Percentiles rank a stretch among this genome's conserved stretches.
These are phyloP conservation scores for Catocala nupta DNA, from an alignment of 2,888 invertebrate genomes.

Conservation along the genomic window DNA sequence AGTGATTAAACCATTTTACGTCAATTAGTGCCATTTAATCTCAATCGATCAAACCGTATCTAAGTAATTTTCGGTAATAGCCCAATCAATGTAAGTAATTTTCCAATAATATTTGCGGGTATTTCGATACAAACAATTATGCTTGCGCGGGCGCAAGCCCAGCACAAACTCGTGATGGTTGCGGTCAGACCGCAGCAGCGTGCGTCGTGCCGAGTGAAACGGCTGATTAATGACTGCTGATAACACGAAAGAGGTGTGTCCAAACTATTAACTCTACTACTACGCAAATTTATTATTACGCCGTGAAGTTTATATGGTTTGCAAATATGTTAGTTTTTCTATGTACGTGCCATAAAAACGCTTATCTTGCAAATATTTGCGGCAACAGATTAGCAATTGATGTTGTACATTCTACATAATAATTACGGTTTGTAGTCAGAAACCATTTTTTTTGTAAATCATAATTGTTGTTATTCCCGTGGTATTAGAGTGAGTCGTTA, in stretches of 20 bases:
- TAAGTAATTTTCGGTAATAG: conserved; percentile 14
- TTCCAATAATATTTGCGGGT: conserved; percentile 11
- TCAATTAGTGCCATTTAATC: conserved; percentile 17
- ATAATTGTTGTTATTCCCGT: conserved; percentile 7
- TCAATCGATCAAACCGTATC: conserved; percentile 15
- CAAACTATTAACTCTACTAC: conserved; percentile 23
- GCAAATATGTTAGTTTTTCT: conserved; percentile 16
- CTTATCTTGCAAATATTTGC: conserved; percentile 18
- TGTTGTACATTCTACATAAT: conserved; percentile 2
- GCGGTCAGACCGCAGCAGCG: conserved; percentile 26
- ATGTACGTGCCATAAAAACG: conserved; percentile 23
- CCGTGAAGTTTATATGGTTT: conserved; percentile 15
- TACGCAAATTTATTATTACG: conserved; percentile 19
- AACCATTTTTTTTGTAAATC: too few relatives aligned
- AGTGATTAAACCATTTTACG: conserved; percentile 21
- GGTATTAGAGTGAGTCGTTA: conserved; percentile 37
- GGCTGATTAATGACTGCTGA: conserved; percentile 48
- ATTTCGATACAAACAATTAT: conserved; percentile 32
- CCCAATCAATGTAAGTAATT: conserved; percentile 17
- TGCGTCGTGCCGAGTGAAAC: conserved; percentile 31
- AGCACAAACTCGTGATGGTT: conserved; percentile 39
- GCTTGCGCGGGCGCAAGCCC: conserved; percentile 25
- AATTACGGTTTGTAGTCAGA: too few relatives aligned
- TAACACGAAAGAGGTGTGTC: conserved; percentile 55
- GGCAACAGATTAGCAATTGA: conserved; percentile 10